Conservation (phyloP, 2,113 vertebrate genomes). For the Corvus hawaiiensis region DNA sequence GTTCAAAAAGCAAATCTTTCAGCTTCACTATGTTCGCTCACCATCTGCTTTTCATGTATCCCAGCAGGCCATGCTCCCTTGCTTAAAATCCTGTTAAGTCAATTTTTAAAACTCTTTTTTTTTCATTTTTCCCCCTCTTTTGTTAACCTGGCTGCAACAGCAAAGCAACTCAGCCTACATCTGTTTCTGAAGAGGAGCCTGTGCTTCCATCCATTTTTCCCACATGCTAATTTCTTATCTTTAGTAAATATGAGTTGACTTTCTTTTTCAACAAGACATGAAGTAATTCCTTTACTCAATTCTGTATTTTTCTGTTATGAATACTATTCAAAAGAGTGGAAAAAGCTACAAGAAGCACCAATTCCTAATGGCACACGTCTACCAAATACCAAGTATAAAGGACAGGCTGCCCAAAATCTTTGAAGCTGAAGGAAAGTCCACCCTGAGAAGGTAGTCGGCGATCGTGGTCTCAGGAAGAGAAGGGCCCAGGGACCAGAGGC, state of each 20-base stretch:
- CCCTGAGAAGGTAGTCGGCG: not conserved
- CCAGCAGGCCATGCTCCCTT: not conserved
- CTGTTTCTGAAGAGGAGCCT: not conserved
- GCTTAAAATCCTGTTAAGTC: not conserved
- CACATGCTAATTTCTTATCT: not conserved
- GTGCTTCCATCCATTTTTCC: not conserved
- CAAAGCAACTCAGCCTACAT: not conserved
- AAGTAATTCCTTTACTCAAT: not conserved
- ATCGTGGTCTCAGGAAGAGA: not conserved
- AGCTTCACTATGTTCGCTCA: not conserved
- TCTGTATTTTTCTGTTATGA: not conserved
- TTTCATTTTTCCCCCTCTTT: fast-evolving
- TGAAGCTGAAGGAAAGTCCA: not conserved
- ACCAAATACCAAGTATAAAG: not conserved
- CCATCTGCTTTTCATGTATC: not conserved
- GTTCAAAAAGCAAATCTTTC: not conserved
- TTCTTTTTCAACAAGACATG: not conserved
- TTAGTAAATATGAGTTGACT: not conserved
- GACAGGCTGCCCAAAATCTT: not conserved
- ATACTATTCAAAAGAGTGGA: not conserved
- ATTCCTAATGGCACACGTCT: not conserved
- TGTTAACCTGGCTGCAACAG: not conserved
- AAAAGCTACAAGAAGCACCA: not conserved
- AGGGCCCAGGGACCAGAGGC: not conserved
- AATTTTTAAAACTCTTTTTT: not conserved